Conservation (phyloP, 2,888 invertebrate genomes). For the Drosophila koepferae region DNA sequence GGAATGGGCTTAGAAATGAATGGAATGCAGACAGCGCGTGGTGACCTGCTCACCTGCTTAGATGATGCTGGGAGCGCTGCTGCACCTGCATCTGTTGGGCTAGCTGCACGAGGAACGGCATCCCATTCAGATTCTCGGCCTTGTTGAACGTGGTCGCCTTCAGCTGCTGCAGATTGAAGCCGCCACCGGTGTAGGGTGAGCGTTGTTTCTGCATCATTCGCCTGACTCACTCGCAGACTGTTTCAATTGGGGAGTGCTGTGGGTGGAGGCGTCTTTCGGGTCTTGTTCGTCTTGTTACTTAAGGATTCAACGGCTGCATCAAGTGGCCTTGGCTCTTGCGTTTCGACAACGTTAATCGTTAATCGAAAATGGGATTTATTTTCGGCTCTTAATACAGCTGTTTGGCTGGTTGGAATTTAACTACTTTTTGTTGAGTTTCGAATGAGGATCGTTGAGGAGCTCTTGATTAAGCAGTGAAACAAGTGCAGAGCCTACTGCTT, state of each 20-base stretch:
- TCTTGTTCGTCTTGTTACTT: not conserved
- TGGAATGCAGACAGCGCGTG: not conserved
- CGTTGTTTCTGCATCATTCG: slow-evolving; percentile 64
- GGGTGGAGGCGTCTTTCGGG: not conserved
- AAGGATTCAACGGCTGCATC: not conserved
- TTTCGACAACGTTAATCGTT: not conserved
- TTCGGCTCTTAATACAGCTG: slow-evolving; percentile 19
- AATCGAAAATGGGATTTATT: slow-evolving; percentile 15
- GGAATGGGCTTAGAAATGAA: not conserved
- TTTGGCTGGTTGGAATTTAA: slow-evolving; percentile 45
- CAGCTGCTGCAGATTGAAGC: slow-evolving; percentile 42
- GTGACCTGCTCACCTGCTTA: slow-evolving; percentile 12
- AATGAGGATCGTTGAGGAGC: slow-evolving; percentile 1
- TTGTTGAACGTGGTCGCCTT: slow-evolving; percentile 18
- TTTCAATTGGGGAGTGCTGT: no score
- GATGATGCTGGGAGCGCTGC: slow-evolving; percentile 23
- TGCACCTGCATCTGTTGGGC: slow-evolving; percentile 30
- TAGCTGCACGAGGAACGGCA: slow-evolving; percentile 49
- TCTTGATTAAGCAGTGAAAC: not conserved
- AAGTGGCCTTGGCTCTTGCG: not conserved
- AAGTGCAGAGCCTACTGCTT: slow-evolving; percentile 11
- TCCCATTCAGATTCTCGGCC: slow-evolving; percentile 28
- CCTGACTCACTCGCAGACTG: not conserved
- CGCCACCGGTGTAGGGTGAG: slow-evolving; percentile 55
- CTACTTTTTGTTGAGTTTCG: slow-evolving; percentile 27